Evolutionary conservation across 2,113 vertebrate species (phyloP), one percentile per base, ranked within the genome.

Genomic region (Callionymus lyra): DNA sequence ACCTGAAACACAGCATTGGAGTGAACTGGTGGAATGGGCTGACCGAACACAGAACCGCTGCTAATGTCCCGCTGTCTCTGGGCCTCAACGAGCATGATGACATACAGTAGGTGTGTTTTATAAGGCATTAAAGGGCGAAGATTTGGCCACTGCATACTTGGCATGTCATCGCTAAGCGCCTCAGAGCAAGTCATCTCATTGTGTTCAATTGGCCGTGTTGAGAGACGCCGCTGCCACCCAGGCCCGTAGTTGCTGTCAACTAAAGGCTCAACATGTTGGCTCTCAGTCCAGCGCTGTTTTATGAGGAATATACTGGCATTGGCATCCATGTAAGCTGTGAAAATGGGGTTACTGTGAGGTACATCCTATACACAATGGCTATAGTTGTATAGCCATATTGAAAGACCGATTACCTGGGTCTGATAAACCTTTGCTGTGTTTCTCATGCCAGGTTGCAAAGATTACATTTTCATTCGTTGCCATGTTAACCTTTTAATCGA

Each of bases 91-190:
- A 53, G 52, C 57, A 61, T 31, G 62, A 52, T 71, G 69, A 73
- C 64, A 63, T 53, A 50, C 55, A 47, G 40, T 63, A 70, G 73
- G 66, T 72, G 58, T 53, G 53, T 73, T 60, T 67, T 0, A 3
- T 52, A 44, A 65, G 50, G 55, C 56, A 63, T 60, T 65, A 64
- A 68, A 66, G 53, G 66, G 36, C 53, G 54, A 60, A 69, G 60
- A 68, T 53, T 50, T 67, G 69, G 47, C 53, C 12, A 33, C 12
- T 51, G 59, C 52, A 56, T 77, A 44, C 68, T 63, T 54, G 50
- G 40, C 60, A 56, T 60, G 59, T 70, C 54, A 68, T 62, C 37
- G 8, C 43, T 47, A 54, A 62, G 56, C 1, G 38, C 41, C 62
- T 56, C 50, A 68, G 52, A 53, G 50, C 50, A 46, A 45, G 50